Base-by-base conservation (phyloP, 2,113 vertebrate species). In the Oenanthe oenanthe region DNA sequence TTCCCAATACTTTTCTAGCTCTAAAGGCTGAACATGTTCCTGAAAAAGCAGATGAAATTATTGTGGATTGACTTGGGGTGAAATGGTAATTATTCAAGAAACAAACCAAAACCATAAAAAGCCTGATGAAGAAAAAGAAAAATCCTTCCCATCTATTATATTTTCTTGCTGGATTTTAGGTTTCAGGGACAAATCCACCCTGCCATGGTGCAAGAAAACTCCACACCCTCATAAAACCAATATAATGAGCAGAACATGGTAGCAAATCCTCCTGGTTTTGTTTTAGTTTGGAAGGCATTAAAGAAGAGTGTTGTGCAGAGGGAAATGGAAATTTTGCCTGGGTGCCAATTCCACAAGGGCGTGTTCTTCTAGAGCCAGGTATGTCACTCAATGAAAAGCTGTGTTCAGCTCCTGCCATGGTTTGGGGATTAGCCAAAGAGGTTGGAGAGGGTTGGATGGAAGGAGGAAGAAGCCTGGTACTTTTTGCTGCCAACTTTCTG, bases 381-480 rank as follows among this genome's bases (percentile, higher is more conserved):
- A 95, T 92, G 92, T 93, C 93, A 95, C 92, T 92, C 94, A 93
- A 94, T 96, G 95, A 96, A 96, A 95, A 92, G 74, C 78, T 80
- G 85, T 60, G 87, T 95, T 95, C 78, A 88, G 67, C 88, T 80
- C n/a, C 67, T 97, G 88, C 78, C 93, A 94, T 92, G 94, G 85
- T 96, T 94, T 96, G 92, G 77, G 78, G 85, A 36, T 67, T 91
- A 91, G 92, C 93, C 84, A 94, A 94, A 95, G 95, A 95, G 58
- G 66, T 70, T 95, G 78, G 78, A 85, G 88, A 89, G 43, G 71
- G 54, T 36, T 85, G 60, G 56, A 34, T 93, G 78, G 87, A 95
- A 88, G 94, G 74, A 96, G 78, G 73, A 92, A 74, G 72, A 43
- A 93, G 72, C 78, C 68, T 95, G 92, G 78, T 95, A 96, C 51